A percentile compares a stretch with the other conserved stretches of the same genome.
These are phyloP conservation scores for Cataglyphis albicans DNA, from an alignment of 2,888 invertebrate species.

Conservation along the genomic window DNA sequence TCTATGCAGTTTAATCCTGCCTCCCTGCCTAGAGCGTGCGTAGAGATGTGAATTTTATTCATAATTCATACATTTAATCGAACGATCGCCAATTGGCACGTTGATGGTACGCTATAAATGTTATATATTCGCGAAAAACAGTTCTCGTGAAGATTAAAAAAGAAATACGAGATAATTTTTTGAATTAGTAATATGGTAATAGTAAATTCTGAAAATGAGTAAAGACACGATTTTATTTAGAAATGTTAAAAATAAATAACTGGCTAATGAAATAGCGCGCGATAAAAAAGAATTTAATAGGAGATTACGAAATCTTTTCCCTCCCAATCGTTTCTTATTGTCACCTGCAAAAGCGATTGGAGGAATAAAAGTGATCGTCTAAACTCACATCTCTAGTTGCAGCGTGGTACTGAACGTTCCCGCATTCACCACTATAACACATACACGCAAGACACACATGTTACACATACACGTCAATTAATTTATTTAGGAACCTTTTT, in stretches of 20 bases:
- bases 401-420: conserved; percentile 73
- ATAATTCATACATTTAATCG: conserved; percentile 27
- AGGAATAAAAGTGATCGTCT: conserved; percentile 37
- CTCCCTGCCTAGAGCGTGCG: conserved; percentile 48
- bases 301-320: background rate
- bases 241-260: background rate
- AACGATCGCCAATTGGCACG: conserved; percentile 36
- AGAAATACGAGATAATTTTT: background rate
- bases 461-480: conserved; percentile 53
- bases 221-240: background rate
- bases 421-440: conserved; percentile 55
- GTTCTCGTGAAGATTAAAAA: conserved; percentile 16
- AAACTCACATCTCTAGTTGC: conserved; percentile 76
- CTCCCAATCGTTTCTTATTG: conserved; percentile 10
- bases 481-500: conserved; percentile 74
- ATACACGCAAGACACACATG: background rate
- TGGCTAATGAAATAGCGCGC: conserved; percentile 16
- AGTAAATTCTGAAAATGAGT: background rate
- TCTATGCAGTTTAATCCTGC: conserved; percentile 47
- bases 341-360: background rate
- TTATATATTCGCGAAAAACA: background rate
- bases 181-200: background rate
- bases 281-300: background rate
- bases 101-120: conserved; percentile 32
- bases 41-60: conserved; percentile 73